Conservation (phyloP, 2,113 vertebrate genomes). For the Pavo muticus region DNA sequence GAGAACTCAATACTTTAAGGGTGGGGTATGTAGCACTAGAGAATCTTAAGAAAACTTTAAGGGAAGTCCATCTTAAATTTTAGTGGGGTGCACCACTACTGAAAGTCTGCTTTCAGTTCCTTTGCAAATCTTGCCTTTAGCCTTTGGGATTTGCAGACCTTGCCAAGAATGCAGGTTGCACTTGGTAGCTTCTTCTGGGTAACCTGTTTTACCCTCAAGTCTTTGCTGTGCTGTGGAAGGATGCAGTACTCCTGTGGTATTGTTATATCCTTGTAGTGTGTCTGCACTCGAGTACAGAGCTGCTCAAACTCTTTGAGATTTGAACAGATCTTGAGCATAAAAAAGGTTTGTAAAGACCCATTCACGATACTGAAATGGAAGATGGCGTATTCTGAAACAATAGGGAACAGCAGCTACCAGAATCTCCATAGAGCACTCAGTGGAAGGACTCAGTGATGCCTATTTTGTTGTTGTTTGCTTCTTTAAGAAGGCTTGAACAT, state of each 20-base stretch:
- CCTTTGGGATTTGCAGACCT: neutral
- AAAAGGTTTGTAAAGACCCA: neutral
- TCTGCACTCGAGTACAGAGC: neutral
- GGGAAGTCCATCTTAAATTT: neutral
- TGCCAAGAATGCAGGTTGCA: neutral
- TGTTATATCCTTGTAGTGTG: neutral
- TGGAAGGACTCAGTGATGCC: neutral
- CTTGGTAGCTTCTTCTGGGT: neutral
- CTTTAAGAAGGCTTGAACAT: neutral
- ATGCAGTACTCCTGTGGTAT: no score
- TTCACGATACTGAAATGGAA: neutral
- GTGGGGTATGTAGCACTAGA: neutral
- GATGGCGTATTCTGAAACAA: neutral
- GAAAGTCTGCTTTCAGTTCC: neutral
- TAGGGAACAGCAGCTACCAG: neutral
- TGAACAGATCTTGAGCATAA: neutral
- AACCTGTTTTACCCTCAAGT: neutral
- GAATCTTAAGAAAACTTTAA: neutral
- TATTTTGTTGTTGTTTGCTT: neutral
- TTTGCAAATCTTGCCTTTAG: neutral
- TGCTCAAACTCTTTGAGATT: no score
- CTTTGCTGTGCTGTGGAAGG: neutral
- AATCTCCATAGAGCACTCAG: neutral
- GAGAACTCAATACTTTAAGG: neutral
- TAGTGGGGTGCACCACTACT: neutral